phyloP scores from a whole-genome alignment of 1,140 invertebrate species.

The Lepidostoma basale region DNA sequence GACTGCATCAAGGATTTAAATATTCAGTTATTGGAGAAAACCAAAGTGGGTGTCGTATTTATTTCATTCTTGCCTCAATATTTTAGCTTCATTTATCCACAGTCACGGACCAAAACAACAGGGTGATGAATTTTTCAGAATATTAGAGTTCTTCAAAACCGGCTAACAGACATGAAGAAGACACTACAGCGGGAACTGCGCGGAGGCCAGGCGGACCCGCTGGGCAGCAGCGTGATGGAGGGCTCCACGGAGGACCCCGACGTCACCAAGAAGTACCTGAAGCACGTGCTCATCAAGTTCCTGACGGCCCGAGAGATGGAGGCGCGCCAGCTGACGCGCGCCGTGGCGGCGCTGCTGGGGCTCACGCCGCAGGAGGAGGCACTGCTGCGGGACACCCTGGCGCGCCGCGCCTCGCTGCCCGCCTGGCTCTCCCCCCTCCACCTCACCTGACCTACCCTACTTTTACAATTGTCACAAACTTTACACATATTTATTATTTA shows the following conservation, averaged over 20 bases:
- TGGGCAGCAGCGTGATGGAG: constrained; percentile 58
- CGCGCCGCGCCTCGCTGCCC: constrained; percentile 83
- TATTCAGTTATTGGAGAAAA: constrained; percentile 49
- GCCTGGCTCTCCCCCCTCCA: constrained; percentile 63
- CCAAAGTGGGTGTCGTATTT: constrained; percentile 49
- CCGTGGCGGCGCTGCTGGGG: constrained; percentile 82
- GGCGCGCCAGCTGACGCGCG: constrained; percentile 87
- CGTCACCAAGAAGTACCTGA: constrained; percentile 78
- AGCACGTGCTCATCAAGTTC: constrained; percentile 92
- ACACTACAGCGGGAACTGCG: constrained; percentile 86
- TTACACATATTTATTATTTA: too few species aligned
- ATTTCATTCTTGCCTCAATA: neutral
- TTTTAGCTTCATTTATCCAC: neutral
- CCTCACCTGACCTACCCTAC: constrained; percentile 36
- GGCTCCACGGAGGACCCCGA: constrained; percentile 68
- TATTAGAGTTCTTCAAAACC: constrained; percentile 86
- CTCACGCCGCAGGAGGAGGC: constrained; percentile 87
- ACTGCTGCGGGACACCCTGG: constrained; percentile 82
- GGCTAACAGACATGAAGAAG: constrained; percentile 87
- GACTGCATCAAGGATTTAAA: constrained; percentile 42
- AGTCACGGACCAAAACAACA: neutral
- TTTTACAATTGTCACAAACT: too few species aligned
- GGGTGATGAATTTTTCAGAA: constrained; percentile 71
- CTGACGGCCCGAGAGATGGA: constrained; percentile 86
- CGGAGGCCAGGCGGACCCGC: constrained; percentile 52